A percentile compares a stretch with the other conserved stretches of the same genome.
These are phyloP conservation scores for Holotrichia oblita DNA, from an alignment of 1,140 invertebrate genomes.

Conservation along the genomic window DNA sequence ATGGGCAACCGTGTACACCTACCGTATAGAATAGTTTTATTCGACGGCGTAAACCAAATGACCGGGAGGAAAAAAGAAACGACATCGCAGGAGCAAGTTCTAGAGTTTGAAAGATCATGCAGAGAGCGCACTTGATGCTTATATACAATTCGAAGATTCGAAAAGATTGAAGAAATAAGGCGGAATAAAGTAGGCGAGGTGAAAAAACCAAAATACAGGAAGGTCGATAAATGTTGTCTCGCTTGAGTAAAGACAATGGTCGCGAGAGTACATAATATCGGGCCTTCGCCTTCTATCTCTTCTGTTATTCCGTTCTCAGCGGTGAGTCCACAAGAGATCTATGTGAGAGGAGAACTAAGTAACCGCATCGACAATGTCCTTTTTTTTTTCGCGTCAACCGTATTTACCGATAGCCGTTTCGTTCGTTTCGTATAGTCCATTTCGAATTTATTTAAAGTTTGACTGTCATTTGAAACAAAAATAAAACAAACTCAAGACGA, in stretches of 20 bases:
- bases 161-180: not conserved
- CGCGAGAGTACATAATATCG: not conserved
- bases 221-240: constrained; percentile 28
- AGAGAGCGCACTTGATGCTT: not conserved
- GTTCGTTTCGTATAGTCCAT: not conserved
- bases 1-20: not conserved
- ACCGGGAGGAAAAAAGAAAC: not conserved
- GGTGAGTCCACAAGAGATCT: not conserved
- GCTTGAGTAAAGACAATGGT: constrained; percentile 31
- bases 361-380: not conserved
- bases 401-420: constrained; percentile 19
- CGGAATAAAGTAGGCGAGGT: constrained; percentile 6
- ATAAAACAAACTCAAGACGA: no score
- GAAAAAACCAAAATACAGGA: constrained; percentile 21
- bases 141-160: not conserved
- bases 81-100: not conserved
- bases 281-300: not conserved
- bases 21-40: constrained; percentile 13
- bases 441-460: no score
- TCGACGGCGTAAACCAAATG: not conserved
- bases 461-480: no score
- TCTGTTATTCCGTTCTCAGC: constrained; percentile 12
- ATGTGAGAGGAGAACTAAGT: constrained; percentile 2
- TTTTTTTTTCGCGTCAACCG: constrained; percentile 12
- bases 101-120: no score